Conservation (phyloP, 2,113 vertebrate genomes). For the rat (Rattus norvegicus) region DNA sequence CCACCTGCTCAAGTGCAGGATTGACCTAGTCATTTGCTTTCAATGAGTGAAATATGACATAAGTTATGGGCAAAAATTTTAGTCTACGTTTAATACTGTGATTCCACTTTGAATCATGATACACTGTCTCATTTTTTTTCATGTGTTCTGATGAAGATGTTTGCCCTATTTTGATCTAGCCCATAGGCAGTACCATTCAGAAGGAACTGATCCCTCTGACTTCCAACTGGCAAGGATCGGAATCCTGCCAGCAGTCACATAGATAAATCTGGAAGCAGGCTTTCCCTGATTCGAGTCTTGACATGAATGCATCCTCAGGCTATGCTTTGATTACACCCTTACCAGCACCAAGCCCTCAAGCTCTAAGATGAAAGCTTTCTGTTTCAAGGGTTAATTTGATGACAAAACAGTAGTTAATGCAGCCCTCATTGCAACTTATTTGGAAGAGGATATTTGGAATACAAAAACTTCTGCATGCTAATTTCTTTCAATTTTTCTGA, state of each 20-base stretch:
- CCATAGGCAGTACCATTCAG: background rate
- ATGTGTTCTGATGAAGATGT: background rate
- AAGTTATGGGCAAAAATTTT: background rate
- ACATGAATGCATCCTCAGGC: background rate
- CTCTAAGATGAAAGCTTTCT: background rate
- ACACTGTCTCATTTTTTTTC: background rate
- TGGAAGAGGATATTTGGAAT: background rate
- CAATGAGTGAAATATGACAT: background rate
- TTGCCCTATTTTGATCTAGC: background rate
- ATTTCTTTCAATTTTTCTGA: background rate
- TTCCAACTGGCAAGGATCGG: background rate
- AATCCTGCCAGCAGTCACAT: background rate
- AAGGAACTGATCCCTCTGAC: background rate
- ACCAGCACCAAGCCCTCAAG: background rate
- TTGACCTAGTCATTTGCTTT: background rate
- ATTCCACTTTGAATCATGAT: background rate
- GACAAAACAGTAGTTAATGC: background rate
- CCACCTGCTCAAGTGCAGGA: background rate
- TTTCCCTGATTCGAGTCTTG: background rate
- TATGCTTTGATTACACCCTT: background rate
- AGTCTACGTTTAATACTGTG: background rate
- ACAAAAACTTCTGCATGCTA: background rate
- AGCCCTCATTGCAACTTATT: background rate
- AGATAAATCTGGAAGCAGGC: background rate
- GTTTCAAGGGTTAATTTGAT: background rate